Conservation (phyloP, 1,140 invertebrate genomes). For the Drosophila nasuta region DNA sequence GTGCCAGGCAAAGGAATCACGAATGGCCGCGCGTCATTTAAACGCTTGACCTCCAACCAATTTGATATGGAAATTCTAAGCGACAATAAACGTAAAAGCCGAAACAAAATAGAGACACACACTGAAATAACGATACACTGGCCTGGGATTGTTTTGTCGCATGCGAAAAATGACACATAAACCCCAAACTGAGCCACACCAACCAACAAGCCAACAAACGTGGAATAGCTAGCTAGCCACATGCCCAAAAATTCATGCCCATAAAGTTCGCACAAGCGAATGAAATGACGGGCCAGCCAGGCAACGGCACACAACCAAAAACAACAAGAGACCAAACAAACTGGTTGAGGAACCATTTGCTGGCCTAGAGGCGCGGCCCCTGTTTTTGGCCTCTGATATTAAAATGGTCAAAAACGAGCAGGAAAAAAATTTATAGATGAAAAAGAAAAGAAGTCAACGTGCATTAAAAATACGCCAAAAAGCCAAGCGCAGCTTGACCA, state of each 20-base stretch:
- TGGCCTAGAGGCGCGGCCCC: conserved; percentile 38
- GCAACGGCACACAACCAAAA: no score
- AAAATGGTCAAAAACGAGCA: conserved; percentile 32
- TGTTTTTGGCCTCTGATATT: conserved; percentile 53
- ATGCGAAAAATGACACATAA: conserved; percentile 40
- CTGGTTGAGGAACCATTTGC: conserved; percentile 14
- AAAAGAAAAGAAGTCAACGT: conserved; percentile 45
- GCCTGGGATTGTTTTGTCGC: conserved; percentile 10
- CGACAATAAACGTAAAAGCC: conserved; percentile 19
- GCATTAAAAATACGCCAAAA: conserved; percentile 68
- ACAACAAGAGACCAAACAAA: conserved; percentile 2
- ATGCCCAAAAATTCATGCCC: conserved; percentile 47
- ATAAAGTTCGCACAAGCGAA: conserved; percentile 70
- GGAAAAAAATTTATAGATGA: conserved; percentile 11
- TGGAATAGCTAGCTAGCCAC: conserved; percentile 12
- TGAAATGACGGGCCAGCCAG: conserved; percentile 13
- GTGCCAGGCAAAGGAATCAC: conserved; percentile 26
- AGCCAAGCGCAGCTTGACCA: conserved; percentile 35
- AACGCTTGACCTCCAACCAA: conserved; percentile 28
- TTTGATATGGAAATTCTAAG: conserved; percentile 36
- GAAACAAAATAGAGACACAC: conserved; percentile 6
- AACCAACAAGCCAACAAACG: conserved; percentile 1
- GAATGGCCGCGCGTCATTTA: conserved; percentile 7
- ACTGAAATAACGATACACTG: conserved; percentile 26
- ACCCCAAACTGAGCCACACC: conserved; percentile 14